Conservation (phyloP, 2,888 invertebrate genomes). For the Nymphalis polychloros region DNA sequence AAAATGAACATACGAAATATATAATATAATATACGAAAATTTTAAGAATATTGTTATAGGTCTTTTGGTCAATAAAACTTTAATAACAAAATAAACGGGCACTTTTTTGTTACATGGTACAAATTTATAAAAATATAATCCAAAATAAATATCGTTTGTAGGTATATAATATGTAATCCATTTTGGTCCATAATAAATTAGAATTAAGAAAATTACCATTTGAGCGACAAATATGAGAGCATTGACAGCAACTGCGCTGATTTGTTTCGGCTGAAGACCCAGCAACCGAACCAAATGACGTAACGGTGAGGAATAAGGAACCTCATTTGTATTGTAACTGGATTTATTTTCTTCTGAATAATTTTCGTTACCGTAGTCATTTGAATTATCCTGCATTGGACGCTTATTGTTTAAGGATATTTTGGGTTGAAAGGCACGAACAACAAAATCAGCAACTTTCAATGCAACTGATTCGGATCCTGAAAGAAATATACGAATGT, state of each 20-base stretch:
- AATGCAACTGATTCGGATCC: conserved; percentile 72
- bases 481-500: conserved; percentile 45
- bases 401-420: conserved; percentile 40
- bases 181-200: not conserved
- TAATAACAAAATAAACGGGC: no score
- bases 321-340: conserved; percentile 68
- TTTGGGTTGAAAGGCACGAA: conserved; percentile 65
- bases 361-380: conserved; percentile 44
- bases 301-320: conserved; percentile 74
- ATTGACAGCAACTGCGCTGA: conserved; percentile 91
- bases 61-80: no score
- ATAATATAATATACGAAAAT: no score
- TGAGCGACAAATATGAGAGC: conserved; percentile 92
- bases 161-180: no score
- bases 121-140: no score
- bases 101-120: no score
- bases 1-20: no score
- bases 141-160: no score
- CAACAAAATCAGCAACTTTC: conserved; percentile 76
- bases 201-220: conserved; percentile 82
- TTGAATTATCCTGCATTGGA: conserved; percentile 45
- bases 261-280: conserved; percentile 88
- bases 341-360: conserved; percentile 51
- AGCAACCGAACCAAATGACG: conserved; percentile 84
- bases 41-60: no score